Conservation (phyloP, 2,888 invertebrate species). For the Caenorhabditis japonica region DNA sequence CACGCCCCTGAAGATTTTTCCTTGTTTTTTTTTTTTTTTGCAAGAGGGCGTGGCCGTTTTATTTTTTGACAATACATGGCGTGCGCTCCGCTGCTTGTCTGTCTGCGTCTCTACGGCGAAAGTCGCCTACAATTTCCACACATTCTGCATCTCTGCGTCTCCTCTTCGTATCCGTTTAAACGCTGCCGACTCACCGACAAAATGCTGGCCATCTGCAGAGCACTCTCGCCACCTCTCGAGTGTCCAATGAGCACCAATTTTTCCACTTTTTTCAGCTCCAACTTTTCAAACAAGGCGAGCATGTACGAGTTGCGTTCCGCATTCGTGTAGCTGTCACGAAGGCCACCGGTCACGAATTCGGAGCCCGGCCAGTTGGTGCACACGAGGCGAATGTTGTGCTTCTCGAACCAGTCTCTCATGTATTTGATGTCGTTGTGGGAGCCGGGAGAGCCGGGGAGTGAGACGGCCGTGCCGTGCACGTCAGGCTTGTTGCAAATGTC, state of each 20-base stretch:
- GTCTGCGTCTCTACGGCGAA: background rate
- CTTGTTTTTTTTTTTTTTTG: too few species aligned
- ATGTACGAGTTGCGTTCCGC: conserved; percentile 42
- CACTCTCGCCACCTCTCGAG: conserved; percentile 50
- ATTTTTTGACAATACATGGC: too few species aligned
- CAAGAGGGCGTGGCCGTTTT: too few species aligned
- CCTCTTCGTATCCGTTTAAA: too few species aligned
- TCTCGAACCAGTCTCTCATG: conserved; percentile 32
- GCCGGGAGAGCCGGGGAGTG: conserved; percentile 61
- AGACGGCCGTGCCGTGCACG: conserved; percentile 53
- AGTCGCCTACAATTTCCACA: background rate
- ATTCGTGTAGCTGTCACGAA: conserved; percentile 38
- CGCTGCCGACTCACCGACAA: conserved; percentile 35
- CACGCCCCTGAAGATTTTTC: too few species aligned
- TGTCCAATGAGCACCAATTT: conserved; percentile 45
- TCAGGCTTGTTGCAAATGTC: background rate
- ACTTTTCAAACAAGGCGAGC: conserved; percentile 39
- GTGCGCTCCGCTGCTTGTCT: too few species aligned
- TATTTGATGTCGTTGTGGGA: conserved; percentile 66
- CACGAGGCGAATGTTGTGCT: conserved; percentile 22
- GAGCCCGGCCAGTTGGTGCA: conserved; percentile 41
- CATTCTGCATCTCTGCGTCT: background rate
- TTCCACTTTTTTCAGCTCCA: conserved; percentile 33
- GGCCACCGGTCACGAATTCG: conserved; percentile 29
- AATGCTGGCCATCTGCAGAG: conserved; percentile 37